Evolutionary conservation across 1,140 invertebrate genomes (phyloP), one percentile per base, ranked within the genome.

Genomic region (Tachypleus tridentatus): DNA sequence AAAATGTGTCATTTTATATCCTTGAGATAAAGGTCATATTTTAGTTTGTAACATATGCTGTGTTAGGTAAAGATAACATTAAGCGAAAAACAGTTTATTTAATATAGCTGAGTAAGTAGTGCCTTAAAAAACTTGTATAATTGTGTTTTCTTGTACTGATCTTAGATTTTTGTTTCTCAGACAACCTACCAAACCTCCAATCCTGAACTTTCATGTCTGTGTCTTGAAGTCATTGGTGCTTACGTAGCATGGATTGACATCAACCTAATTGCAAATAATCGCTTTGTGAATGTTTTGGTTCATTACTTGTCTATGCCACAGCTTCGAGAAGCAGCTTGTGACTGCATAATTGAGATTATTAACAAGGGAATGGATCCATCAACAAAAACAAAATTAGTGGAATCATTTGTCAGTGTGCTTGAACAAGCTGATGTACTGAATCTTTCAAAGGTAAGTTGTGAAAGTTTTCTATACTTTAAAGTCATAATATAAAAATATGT

Each of bases 201-300:
- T 57, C 74, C 80, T 53, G 74, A 78, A 53, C 66, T 82, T 51
- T 75, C 76, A 3, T 77, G 77, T 62, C 73, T 76, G 61, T 83
- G 81, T 68, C 72, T 83, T 58, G 76, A 82, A 53, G 80, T 82
- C 4, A 79, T 84, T 67, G 82, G 82, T 4, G 75, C 76, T n/a
- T 84, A 79, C 70, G 77, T 83, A 11, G 77, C 80, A 3, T 84
- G 83, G 83, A 83, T 84, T 64, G 82, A 84, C 70, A 83, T 84
- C 63, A 76, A 74, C 49, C 74, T 84, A 49, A 79, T 84, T 59
- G 81, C 81, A 50, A 84, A 83, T 71, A 78, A 82, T 57, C 75
- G 77, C 49, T 82, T 83, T 74, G 80, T 84, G 4, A 65, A 75
- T n/a, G 71, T 81, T 8, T 73, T 84, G 50, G 74, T 83, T 49